Evolutionary conservation across 2,113 vertebrate genomes (phyloP).

Genomic region (Acrocephalus kingi): DNA sequence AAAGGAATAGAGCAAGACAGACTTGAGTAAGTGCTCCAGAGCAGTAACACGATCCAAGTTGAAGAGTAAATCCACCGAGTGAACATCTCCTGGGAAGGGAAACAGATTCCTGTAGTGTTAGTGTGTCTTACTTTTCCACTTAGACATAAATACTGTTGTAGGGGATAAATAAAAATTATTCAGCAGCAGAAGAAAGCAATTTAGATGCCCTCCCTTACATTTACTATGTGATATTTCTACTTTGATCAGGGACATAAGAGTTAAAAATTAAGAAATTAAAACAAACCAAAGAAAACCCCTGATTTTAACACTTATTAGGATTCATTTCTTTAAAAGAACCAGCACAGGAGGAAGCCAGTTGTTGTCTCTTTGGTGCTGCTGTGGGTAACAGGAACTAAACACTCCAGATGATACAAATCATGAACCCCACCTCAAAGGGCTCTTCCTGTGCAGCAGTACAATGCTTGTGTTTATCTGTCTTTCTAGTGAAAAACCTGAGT

Average conservation of each 20-base stretch:
- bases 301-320: neutral
- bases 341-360: neutral
- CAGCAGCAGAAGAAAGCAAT: neutral
- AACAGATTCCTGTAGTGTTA: neutral
- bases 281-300: neutral
- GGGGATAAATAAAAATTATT: neutral
- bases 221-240: neutral
- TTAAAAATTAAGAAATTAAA: neutral
- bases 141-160: accelerated
- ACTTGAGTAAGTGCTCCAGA: conserved; percentile 86
- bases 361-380: neutral
- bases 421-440: neutral
- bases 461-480: neutral
- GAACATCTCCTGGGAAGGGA: conserved; percentile 69
- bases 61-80: conserved; percentile 85
- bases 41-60: conserved; percentile 83
- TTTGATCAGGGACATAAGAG: neutral
- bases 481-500: neutral
- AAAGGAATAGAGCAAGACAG: conserved; percentile 86
- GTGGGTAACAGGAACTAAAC: neutral
- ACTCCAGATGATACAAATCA: neutral
- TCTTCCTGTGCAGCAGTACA: neutral
- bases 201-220: neutral
- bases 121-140: neutral
- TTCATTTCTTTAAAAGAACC: neutral